Conservation (phyloP, 2,888 invertebrate genomes). For the Drosophila picticornis region DNA sequence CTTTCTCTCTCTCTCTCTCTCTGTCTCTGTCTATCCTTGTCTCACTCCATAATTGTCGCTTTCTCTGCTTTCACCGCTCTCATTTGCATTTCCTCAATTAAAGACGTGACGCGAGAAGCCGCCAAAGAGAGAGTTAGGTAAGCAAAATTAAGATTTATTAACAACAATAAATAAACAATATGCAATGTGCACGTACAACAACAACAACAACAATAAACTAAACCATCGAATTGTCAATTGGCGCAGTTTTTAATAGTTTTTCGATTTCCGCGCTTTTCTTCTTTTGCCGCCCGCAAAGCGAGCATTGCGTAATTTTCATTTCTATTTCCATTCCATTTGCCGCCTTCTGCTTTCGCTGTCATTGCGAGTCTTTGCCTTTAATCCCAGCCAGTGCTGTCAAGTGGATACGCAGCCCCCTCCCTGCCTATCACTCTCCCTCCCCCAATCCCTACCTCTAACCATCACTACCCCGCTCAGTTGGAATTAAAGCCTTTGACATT, state of each 20-base stretch:
- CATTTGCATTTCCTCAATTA: slow-evolving; percentile 75
- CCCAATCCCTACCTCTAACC: neutral
- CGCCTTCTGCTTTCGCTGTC: slow-evolving; percentile 57
- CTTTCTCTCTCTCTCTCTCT: slow-evolving; percentile 9
- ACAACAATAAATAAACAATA: slow-evolving; percentile 73
- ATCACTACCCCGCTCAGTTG: slow-evolving; percentile 47
- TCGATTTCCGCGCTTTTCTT: slow-evolving; percentile 49
- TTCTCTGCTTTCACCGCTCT: slow-evolving; percentile 63
- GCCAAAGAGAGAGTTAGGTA: slow-evolving; percentile 70
- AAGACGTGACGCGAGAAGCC: slow-evolving; percentile 49
- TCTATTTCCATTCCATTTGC: slow-evolving; percentile 32
- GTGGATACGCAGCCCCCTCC: slow-evolving; percentile 47
- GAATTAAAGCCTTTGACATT: slow-evolving; percentile 75
- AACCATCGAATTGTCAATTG: slow-evolving; percentile 37
- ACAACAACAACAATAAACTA: slow-evolving; percentile 10
- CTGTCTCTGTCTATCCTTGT: slow-evolving; percentile 20
- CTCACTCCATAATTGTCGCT: slow-evolving; percentile 14
- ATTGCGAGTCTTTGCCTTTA: slow-evolving; percentile 56
- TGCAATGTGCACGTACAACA: slow-evolving; percentile 5
- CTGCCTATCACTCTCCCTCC: neutral
- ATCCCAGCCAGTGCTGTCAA: slow-evolving; percentile 61
- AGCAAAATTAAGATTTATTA: slow-evolving; percentile 81
- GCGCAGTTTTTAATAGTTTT: slow-evolving; percentile 37
- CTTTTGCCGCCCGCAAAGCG: slow-evolving; percentile 28
- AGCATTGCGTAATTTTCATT: slow-evolving; percentile 49